Percentiles rank a stretch among this genome's conserved stretches.
Conservation (phyloP, 2,888 invertebrate genomes). For the Conistra vaccinii region DNA sequence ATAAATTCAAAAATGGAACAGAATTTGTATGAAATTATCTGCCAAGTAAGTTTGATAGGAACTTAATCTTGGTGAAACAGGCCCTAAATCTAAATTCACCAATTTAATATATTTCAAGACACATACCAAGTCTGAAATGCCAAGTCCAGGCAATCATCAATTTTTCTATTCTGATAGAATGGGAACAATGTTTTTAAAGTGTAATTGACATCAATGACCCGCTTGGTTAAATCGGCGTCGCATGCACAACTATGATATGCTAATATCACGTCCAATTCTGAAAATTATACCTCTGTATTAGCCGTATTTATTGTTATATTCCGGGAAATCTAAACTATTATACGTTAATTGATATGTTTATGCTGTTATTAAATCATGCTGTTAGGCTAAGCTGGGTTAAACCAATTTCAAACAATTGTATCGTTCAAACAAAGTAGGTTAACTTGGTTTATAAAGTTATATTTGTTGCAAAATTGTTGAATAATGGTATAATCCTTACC, state of each 20-base stretch:
- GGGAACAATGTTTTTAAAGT: conserved; percentile 92
- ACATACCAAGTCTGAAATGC: conserved; percentile 82
- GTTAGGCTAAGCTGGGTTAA: conserved; percentile 43
- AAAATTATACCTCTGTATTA: conserved; percentile 55
- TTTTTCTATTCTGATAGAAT: conserved; percentile 90
- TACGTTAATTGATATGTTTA: conserved; percentile 52
- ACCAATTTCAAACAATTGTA: conserved; percentile 39
- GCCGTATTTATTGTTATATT: conserved; percentile 37
- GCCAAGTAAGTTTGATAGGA: too few species aligned
- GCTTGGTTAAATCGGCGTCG: conserved; percentile 92
- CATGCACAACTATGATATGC: conserved; percentile 93
- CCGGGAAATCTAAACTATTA: conserved; percentile 49
- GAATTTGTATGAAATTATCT: too few species aligned
- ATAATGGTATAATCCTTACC: conserved; percentile 74
- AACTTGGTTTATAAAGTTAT: conserved; percentile 11
- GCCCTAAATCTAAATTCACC: conserved; percentile 1
- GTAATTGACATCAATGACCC: conserved; percentile 92
- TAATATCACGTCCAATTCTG: conserved; percentile 91
- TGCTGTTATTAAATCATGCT: conserved; percentile 39
- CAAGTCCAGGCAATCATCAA: conserved; percentile 79
- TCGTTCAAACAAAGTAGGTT: conserved; percentile 41
- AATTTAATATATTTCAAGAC: conserved; percentile 8
- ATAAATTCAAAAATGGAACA: too few species aligned
- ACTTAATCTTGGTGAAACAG: too few species aligned
- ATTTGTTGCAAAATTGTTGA: not conserved